Base-by-base conservation (phyloP, 2,797 vertebrate genomes). In the Characodon lateralis region DNA sequence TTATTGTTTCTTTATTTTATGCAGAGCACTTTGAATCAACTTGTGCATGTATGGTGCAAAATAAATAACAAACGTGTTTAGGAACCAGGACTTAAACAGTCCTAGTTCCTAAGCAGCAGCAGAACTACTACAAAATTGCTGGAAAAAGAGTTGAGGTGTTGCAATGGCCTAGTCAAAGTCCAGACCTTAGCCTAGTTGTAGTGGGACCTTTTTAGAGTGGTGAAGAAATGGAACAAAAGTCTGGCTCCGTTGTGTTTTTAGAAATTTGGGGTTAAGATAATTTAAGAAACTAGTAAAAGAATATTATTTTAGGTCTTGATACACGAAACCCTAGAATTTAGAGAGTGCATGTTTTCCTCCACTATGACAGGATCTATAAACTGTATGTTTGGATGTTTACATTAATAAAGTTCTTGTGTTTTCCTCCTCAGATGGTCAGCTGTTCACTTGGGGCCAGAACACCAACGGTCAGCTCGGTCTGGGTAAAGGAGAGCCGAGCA, bases 371-470 rank as follows among this genome's bases (percentile, higher is more conserved):
- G 31, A 35, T 63, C 6, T 35, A 20, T 63, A 7, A 7, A 61
- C 16, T 16, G 7, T 2, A 13, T 61, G 16, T 63, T 35, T 63
- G 7, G 24, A 59, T 65, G 26, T 59, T 24, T 74, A 61, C 4
- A 31, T 70, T 53, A 12, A 24, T 41, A 1, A 26, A 13, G 26
- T 51, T 8, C 51, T 0, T 59, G 5, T 58, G 5, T 71, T 43
- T 28, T 51, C 20, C 73, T 46, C 88, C 87, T 53, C 81, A 96
- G 97, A 97, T 80, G 96, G 97, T 31, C 96, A 97, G 85, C 94
- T 97, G 85, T 97, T 97, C 89, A 95, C 97, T 0, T 97, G 97
- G 97, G 97, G 97, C 10, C 96, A 97, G 93, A 97, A 97, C 91
- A 93, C 91, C 79, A 95, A 93, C 0, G 97, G 97, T 31, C 97